Base-by-base conservation (phyloP, 2,888 invertebrate genomes). In the Campoletis raptor region DNA sequence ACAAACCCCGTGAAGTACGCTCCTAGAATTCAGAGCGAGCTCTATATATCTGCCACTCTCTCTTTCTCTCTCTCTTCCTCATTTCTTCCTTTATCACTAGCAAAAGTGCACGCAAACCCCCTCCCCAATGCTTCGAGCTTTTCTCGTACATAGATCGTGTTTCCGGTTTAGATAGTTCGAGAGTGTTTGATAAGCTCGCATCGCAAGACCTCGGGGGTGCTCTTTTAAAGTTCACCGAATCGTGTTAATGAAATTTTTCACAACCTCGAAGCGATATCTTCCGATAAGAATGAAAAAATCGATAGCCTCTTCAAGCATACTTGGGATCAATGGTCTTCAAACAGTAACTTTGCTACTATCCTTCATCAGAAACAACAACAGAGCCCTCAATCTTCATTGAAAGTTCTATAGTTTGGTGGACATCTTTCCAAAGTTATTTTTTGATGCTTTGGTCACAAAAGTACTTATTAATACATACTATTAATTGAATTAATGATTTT, bases 21-120 rank as follows among this genome's bases (percentile, higher is more conserved):
- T 69, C 73, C 70, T 24, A 82, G 86, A 82, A 81, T 82, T 79
- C 83, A 72, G 76, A 82, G 74, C 57, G 67, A 78, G 52, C 73
- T 52, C 69, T 57, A 40, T 64, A 73, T 37, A 21, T 57, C 21
- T 57, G 24, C 54, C 61, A n/a, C 67, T 69, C 66, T 57, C 48
- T 66, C 21, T 42, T 45, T 21, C 36, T 24, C 36, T 72, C 36
- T 21, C 57, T 57, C 76, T 70, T 45, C 69, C 69, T 30, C 48
- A 40, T 76, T 57, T 72, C 70, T 52, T 48, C 66, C 42, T 76
- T 42, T 45, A 45, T 76, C 45, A 76, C 36, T 64, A 21, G 52
- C 67, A 57, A 67, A 40, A 45, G 48, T 85, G 78, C 81, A 85
- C 78, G 54, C 81, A 67, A 79, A 77, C 66, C 10, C 40, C 52